These are phyloP conservation scores for Solea solea DNA, from an alignment of 2,113 vertebrate species.

Conservation along the genomic window DNA sequence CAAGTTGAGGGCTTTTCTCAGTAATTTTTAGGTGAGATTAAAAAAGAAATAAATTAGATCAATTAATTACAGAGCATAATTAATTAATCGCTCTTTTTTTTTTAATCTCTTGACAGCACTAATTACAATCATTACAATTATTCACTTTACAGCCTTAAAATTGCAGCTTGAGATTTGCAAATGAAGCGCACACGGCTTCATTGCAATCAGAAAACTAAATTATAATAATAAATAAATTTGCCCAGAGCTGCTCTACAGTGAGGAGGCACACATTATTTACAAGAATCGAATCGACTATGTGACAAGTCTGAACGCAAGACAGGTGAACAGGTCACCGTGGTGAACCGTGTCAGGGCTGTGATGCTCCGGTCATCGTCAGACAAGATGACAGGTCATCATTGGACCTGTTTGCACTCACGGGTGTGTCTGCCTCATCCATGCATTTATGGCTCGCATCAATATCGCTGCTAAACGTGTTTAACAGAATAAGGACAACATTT, in stretches of 20 bases:
- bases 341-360: conserved; percentile 28
- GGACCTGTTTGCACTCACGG: conserved; percentile 49
- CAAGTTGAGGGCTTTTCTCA: too few relatives aligned
- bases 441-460: conserved; percentile 32
- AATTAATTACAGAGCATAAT: too few relatives aligned
- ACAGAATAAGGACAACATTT: conserved; percentile 32
- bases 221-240: conserved; percentile 12
- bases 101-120: too few relatives aligned
- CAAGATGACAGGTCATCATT: conserved; percentile 50
- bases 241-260: conserved; percentile 12
- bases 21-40: too few relatives aligned
- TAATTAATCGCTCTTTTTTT: too few relatives aligned
- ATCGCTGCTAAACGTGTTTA: conserved; percentile 28
- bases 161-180: conserved; percentile 14
- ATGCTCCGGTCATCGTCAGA: conserved; percentile 36
- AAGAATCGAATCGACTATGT: conserved; percentile 54
- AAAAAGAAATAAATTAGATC: too few relatives aligned
- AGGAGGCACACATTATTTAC: conserved; percentile 48
- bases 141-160: background rate
- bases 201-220: background rate
- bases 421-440: conserved; percentile 13
- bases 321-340: conserved; percentile 21
- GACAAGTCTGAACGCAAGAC: conserved; percentile 18
- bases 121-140: conserved; percentile 22
- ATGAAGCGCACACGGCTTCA: conserved; percentile 7